These are phyloP conservation scores for Drosophila hawaiiensis DNA, from an alignment of 2,888 invertebrate genomes.

Conservation along the genomic window DNA sequence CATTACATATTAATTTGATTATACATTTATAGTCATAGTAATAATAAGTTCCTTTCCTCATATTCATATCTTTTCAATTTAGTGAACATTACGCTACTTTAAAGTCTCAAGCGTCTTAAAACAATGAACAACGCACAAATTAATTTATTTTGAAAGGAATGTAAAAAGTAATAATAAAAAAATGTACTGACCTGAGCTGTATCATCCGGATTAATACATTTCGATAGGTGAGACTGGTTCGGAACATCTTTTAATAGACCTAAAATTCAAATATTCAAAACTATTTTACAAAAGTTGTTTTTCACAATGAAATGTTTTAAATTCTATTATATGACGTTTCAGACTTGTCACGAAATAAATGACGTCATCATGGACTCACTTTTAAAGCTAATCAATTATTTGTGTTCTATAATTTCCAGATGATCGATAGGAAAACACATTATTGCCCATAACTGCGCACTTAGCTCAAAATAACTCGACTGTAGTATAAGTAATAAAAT, in stretches of 20 bases:
- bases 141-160: background rate
- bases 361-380: background rate
- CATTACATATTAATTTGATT: background rate
- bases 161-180: too few relatives aligned
- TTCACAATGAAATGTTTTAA: background rate
- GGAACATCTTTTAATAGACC: constrained; percentile 90
- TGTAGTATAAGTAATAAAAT: too few relatives aligned
- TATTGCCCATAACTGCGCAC: too few relatives aligned
- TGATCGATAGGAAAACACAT: too few relatives aligned
- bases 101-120: background rate
- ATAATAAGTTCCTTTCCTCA: background rate
- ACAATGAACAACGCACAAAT: background rate
- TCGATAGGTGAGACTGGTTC: constrained; percentile 88
- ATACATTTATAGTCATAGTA: background rate
- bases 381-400: background rate
- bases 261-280: constrained; percentile 35
- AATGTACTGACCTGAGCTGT: constrained; percentile 89
- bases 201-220: constrained; percentile 89
- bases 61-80: background rate
- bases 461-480: too few relatives aligned
- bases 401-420: too few relatives aligned
- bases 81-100: background rate
- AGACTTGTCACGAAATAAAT: background rate
- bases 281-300: background rate
- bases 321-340: background rate